Evolutionary conservation across 2,888 invertebrate genomes (phyloP).

Genomic region (Myopa testacea): DNA sequence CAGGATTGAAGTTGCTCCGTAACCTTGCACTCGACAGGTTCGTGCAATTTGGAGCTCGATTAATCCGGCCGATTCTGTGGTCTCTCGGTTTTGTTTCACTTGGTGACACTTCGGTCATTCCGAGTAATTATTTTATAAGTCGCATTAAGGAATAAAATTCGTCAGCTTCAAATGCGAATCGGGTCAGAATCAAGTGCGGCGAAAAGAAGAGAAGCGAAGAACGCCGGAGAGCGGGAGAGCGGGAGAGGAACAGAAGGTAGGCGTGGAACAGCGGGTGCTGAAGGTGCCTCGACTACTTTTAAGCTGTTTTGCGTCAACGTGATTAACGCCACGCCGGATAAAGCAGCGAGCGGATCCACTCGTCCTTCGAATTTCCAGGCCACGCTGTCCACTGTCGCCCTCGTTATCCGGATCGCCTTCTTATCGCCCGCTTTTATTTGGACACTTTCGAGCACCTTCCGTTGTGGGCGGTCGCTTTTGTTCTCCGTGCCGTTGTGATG

Average conservation of each 20-base stretch:
- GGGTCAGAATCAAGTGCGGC: not conserved
- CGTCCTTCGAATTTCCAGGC: not conserved
- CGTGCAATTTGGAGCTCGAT: not conserved
- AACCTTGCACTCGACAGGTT: not conserved
- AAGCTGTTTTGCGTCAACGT: too few relatives aligned
- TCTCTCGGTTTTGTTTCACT: not conserved
- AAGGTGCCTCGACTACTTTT: too few relatives aligned
- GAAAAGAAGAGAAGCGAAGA: too few relatives aligned
- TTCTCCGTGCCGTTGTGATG: not conserved
- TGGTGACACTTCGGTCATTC: not conserved
- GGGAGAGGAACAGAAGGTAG: not conserved
- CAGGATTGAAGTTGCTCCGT: not conserved
- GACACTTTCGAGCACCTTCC: not conserved
- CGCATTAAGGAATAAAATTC: conserved; percentile 6
- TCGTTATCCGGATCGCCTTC: too few relatives aligned
- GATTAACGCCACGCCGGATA: too few relatives aligned
- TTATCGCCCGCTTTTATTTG: not conserved
- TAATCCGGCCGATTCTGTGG: not conserved
- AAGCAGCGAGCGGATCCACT: too few relatives aligned
- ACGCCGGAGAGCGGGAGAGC: not conserved
- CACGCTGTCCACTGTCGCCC: not conserved
- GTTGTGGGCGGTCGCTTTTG: not conserved
- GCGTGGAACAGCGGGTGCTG: not conserved
- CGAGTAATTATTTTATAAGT: not conserved
- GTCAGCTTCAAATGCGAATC: not conserved